Conservation (phyloP, 2,888 invertebrate genomes). For the Allophyes oxyacanthae region DNA sequence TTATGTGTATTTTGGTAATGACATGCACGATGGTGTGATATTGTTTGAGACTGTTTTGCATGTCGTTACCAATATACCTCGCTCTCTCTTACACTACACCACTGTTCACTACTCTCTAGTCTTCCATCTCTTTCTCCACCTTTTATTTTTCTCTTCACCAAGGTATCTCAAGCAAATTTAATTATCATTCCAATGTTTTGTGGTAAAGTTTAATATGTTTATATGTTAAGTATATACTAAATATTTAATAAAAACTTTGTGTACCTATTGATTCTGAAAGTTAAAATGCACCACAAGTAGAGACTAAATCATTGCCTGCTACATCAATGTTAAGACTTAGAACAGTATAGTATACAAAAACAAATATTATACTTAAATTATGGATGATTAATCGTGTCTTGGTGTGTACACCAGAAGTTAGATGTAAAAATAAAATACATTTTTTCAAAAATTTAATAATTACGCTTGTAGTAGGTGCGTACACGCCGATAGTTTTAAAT, state of each 20-base stretch:
- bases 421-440: conserved; percentile 67
- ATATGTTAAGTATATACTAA: conserved; percentile 64
- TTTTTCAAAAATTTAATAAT: conserved; percentile 69
- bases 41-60: conserved; percentile 9
- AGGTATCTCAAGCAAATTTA: conserved; percentile 87
- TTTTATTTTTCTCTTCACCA: conserved; percentile 59
- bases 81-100: conserved; percentile 60
- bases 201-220: conserved; percentile 65
- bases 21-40: conserved; percentile 22
- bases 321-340: conserved; percentile 78
- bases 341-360: conserved; percentile 66
- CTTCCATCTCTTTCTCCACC: conserved; percentile 65
- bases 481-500: conserved; percentile 75
- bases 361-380: conserved; percentile 62
- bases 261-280: conserved; percentile 63
- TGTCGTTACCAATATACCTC: conserved; percentile 42
- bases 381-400: conserved; percentile 70
- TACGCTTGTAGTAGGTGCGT: conserved; percentile 79
- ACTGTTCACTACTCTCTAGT: conserved; percentile 61
- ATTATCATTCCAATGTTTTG: conserved; percentile 76
- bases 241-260: conserved; percentile 64
- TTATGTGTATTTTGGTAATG: conserved; percentile 48
- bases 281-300: conserved; percentile 84
- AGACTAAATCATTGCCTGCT: conserved; percentile 80
- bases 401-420: conserved; percentile 79